Percentiles rank a stretch among this genome's conserved stretches.
These are phyloP conservation scores for Tortricodes alternella DNA, from an alignment of 2,888 invertebrate genomes.

Conservation along the genomic window DNA sequence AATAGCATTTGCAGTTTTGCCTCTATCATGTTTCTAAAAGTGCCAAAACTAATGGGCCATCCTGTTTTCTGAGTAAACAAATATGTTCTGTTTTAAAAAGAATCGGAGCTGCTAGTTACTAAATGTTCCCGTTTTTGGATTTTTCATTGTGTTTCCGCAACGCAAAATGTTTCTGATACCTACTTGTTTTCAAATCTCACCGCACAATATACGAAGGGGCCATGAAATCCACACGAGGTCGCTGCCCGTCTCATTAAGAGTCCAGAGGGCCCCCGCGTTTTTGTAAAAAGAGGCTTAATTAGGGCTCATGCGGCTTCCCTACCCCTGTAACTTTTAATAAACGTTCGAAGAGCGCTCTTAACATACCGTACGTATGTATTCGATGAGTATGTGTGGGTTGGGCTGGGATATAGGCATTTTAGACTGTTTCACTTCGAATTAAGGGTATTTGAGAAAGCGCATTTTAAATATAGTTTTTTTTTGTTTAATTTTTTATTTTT, in stretches of 20 bases:
- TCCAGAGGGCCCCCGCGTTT: constrained; percentile 77
- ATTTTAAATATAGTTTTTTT: no score
- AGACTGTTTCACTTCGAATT: no score
- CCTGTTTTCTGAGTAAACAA: no score
- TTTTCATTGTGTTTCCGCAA: not conserved
- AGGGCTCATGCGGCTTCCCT: constrained; percentile 81
- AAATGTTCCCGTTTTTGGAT: no score
- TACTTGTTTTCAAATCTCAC: constrained; percentile 42
- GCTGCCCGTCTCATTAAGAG: constrained; percentile 77
- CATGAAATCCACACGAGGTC: constrained; percentile 70
- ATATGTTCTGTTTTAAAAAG: no score
- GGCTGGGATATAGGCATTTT: not conserved
- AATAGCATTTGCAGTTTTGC: no score
- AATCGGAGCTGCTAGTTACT: no score
- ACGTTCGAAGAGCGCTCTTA: constrained; percentile 73
- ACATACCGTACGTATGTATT: constrained; percentile 45
- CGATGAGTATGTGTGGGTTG: not conserved
- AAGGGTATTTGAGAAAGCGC: no score
- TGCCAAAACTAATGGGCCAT: no score
- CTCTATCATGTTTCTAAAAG: no score
- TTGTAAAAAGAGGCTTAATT: constrained; percentile 82
- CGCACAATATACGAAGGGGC: constrained; percentile 66
- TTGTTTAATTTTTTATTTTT: no score
- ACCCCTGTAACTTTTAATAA: constrained; percentile 83
- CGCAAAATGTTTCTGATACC: not conserved